Evolutionary conservation across 2,888 invertebrate genomes (phyloP), one percentile per base, ranked within the genome.

Genomic region (Ophion ellenae): DNA sequence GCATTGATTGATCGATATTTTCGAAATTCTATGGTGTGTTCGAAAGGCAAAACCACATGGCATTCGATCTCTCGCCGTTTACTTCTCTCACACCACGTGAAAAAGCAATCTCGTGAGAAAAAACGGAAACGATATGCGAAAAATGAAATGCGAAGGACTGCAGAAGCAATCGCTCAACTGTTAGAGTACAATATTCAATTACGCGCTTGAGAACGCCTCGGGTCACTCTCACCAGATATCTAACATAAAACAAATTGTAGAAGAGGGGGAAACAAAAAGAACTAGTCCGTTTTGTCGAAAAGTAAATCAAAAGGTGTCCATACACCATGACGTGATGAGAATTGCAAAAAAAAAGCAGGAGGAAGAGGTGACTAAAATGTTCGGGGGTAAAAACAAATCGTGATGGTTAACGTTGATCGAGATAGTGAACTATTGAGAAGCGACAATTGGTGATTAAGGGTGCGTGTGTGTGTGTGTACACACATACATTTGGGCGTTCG

Each of bases 341-440:
- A 64, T 47, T 76, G 53, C 75, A 63, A 63, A 76, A 32, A 28
- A n/a, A 28, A 76, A 64, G 45, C 64, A 64, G 32, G 36, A 47
- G 20, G 40, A 61, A 45, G 24, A 63, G 47, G 47, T 32, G 28
- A n/a, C 45, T 47, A 64, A n/a, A 47, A 63, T 53, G 45, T 66
- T 64, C n/a, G 47, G 75, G 10, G 17, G 28, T 17, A 45, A 61
- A 47, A 75, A 76, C 47, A 66, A 53, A 64, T 59, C 17, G 24
- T 24, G 61, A 10, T 59, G 36, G 11, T 28, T 28, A 64, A 47
- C n/a, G 63, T 64, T 28, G 75, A 69, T 69, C 14, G 40, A 40
- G 9, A 53, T 28, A 24, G 61, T 63, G 74, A 75, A 61, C 36
- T n/a, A 63, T 17, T 63, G 47, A 63, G 74, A 75, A 75, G 74